Base-by-base conservation (phyloP, 2,888 invertebrate species). In the Entomobrya multifasciata region DNA sequence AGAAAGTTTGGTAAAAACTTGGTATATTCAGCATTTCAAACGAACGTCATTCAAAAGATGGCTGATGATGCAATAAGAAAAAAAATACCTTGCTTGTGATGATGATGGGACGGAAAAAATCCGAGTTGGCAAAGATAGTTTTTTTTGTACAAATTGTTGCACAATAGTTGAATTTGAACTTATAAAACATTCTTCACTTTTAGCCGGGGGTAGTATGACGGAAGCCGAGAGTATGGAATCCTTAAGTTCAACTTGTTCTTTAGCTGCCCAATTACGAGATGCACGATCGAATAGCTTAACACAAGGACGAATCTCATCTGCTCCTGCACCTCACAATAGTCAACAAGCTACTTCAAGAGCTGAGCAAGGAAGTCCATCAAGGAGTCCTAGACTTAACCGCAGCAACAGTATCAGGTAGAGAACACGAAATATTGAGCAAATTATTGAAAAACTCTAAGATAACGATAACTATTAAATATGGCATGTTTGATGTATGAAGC, bases 341-440 rank as follows among this genome's bases (percentile, higher is more conserved):
- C 36, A 77, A 11, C 94, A 95, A 67, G 92, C 94, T 94, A 92
- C 80, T 88, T 94, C 30, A 6, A 60, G 94, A 89, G 36, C 36
- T 4, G 91, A 79, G 91, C 91, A 22, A 91, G 92, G 60, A 91
- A 92, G 44, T 78, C 89, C 88, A n/a, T 92, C 92, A 30, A 91
- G 92, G 30, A 92, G 92, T 74, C 92, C 92, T 10, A 94, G 97
- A 92, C 94, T 97, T 91, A 97, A 96, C 93, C 94, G 97, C 92
- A 97, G 97, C 94, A 97, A 97, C 94, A 97, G 97, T 92, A 97
- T 97, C 93, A 97, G 97, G 97, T 97, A 74, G 27, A 25, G 3
- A 20, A 20, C n/a, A 8, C n/a, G 25, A 10, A 20, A 20, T 22
- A 22, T 57, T n/a, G n/a, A n/a, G n/a, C n/a, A n/a, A n/a, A n/a